These are phyloP conservation scores for Scophthalmus maximus DNA, from an alignment of 2,113 vertebrate genomes.

Conservation along the genomic window DNA sequence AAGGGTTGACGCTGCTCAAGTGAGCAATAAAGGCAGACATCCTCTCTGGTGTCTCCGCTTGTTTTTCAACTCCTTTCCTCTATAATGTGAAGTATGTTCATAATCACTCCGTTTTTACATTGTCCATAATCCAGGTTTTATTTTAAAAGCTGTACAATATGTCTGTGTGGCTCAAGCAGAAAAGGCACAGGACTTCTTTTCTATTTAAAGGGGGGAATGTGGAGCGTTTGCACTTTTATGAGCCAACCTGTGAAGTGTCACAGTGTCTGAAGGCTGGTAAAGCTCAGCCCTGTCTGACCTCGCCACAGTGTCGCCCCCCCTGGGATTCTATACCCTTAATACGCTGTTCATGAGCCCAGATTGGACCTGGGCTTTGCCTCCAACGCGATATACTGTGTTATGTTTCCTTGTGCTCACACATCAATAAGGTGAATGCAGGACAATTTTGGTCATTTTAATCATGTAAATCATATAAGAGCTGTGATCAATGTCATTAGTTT, in stretches of 20 bases:
- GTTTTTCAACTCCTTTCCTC: too few species aligned
- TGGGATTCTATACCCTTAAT: too few species aligned
- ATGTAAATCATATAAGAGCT: neutral
- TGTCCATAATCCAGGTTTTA: neutral
- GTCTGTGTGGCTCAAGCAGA: too few species aligned
- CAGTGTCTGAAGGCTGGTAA: constrained; percentile 13
- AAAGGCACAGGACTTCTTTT: too few species aligned
- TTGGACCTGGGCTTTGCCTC: too few species aligned
- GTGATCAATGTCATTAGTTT: too few species aligned
- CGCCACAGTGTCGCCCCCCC: too few species aligned
- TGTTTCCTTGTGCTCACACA: neutral
- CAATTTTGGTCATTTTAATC: neutral
- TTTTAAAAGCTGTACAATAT: neutral
- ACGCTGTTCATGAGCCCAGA: too few species aligned
- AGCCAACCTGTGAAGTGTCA: constrained; percentile 20
- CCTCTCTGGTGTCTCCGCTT: neutral
- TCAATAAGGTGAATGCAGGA: neutral
- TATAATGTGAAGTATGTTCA: too few species aligned
- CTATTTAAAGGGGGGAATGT: too few species aligned
- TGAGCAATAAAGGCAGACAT: neutral
- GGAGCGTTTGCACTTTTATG: too few species aligned
- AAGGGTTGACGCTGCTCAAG: neutral
- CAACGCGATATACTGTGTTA: too few species aligned
- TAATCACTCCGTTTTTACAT: neutral
- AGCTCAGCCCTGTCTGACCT: neutral